These are phyloP conservation scores for Piezodorus guildinii DNA, from an alignment of 1,140 invertebrate genomes.

Conservation along the genomic window DNA sequence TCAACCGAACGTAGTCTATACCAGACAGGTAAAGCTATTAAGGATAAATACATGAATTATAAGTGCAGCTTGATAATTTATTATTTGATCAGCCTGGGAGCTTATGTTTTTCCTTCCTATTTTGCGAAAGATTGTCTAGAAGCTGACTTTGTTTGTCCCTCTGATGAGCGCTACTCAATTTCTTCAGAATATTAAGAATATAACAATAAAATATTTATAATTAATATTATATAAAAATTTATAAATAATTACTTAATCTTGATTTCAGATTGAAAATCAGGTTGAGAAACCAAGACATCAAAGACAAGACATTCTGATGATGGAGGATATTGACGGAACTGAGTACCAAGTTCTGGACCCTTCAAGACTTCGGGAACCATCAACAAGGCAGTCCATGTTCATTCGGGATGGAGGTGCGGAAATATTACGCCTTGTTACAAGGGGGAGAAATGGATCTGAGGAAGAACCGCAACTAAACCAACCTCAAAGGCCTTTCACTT, in stretches of 20 bases:
- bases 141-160: too few species aligned
- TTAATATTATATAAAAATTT: too few species aligned
- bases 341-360: constrained; percentile 29
- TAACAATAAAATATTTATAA: too few species aligned
- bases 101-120: too few species aligned
- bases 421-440: constrained; percentile 62
- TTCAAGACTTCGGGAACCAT: constrained; percentile 32
- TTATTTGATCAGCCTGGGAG: too few species aligned
- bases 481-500: constrained; percentile 29
- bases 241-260: too few species aligned
- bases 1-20: not conserved
- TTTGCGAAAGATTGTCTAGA: too few species aligned
- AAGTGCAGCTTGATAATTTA: too few species aligned
- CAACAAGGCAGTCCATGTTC: constrained; percentile 47
- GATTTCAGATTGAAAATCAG: not conserved
- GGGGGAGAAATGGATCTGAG: constrained; percentile 46
- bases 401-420: constrained; percentile 72
- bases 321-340: constrained; percentile 38
- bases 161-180: too few species aligned
- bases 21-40: not conserved
- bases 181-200: too few species aligned
- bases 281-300: not conserved
- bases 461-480: constrained; percentile 37
- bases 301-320: constrained; percentile 30
- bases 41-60: too few species aligned